Conservation (phyloP, 2,113 vertebrate genomes). For the Cottus gobio region DNA sequence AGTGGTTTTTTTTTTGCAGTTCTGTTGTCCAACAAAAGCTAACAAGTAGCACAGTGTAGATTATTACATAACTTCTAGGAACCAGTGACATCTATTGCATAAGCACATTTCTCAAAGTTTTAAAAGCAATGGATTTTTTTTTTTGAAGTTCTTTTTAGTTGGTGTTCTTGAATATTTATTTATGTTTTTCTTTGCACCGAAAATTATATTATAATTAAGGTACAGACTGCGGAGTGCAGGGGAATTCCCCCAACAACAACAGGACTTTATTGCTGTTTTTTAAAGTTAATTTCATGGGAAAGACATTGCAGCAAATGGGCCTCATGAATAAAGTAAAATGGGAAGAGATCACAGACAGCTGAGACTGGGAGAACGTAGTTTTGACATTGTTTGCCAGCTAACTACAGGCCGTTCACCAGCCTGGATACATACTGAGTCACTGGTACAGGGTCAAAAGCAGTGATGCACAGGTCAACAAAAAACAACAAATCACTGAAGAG, state of each 20-base stretch:
- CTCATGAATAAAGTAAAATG: not conserved
- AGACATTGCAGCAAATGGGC: not conserved
- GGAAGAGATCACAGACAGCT: not conserved
- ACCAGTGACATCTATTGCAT: not conserved
- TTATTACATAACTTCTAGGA: not conserved
- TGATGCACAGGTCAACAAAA: not conserved
- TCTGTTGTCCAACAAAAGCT: not conserved
- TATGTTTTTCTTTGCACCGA: not conserved
- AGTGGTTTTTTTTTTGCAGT: not conserved
- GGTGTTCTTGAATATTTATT: not conserved
- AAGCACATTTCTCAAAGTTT: not conserved
- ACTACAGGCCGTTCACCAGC: not conserved
- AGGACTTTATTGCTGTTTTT: not conserved
- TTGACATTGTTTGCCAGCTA: not conserved
- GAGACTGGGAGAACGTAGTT: not conserved
- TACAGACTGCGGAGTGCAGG: not conserved
- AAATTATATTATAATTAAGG: too few relatives aligned
- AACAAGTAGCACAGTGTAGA: not conserved
- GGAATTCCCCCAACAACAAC: not conserved
- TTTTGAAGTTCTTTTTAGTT: not conserved
- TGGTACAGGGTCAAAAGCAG: not conserved
- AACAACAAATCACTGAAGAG: not conserved
- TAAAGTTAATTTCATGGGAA: not conserved
- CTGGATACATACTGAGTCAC: slow-evolving; percentile 11
- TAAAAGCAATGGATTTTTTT: not conserved